Base-by-base conservation (phyloP, 2,888 invertebrate genomes). In the Chloromyia formosa region DNA sequence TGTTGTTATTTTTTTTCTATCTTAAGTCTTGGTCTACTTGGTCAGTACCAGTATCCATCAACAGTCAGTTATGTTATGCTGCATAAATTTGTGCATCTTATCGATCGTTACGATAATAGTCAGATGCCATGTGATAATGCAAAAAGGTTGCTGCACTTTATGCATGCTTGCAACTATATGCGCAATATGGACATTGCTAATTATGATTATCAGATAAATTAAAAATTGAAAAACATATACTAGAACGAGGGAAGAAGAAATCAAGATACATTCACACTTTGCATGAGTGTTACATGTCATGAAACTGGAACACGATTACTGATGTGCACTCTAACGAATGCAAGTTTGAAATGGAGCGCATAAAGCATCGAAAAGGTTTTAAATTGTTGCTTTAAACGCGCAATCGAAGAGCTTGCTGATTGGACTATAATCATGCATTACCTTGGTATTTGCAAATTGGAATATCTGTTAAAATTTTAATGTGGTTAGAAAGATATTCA, bases 61-160 rank as follows among this genome's bases (percentile, higher is more conserved):
- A n/a, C n/a, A 64, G 42, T 18, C 49, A 23, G 45, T 49, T 45
- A 22, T 5, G 66, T 49, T 45, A 49, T 23, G 42, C 49, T 49
- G 66, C 45, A 66, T 35, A 49, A 45, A 7, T 35, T 35, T 35
- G 27, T 7, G 27, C 27, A 35, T 35, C 27, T 35, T 35, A 35
- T 35, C 27, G 7, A 35, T 35, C 3, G 27, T 35, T 35, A 35
- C 27, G 27, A 35, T 35, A 35, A 35, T 35, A 35, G 27, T 35
- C 27, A 2, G 27, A 35, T 35, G 7, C 27, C 27, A 35, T 35
- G 27, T 35, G 27, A 53, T 53, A 14, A 60, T 60, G 23, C 60
- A 66, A 35, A 66, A 66, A 45, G 22, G 66, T 66, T 66, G 45
- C 42, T 66, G 66, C 23, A 66, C 66, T 66, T 45, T 16, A 66